A percentile compares a stretch with the other conserved stretches of the same genome.
Evolutionary conservation across 2,113 vertebrate genomes (phyloP).

Genomic region (Brachirus orientalis): DNA sequence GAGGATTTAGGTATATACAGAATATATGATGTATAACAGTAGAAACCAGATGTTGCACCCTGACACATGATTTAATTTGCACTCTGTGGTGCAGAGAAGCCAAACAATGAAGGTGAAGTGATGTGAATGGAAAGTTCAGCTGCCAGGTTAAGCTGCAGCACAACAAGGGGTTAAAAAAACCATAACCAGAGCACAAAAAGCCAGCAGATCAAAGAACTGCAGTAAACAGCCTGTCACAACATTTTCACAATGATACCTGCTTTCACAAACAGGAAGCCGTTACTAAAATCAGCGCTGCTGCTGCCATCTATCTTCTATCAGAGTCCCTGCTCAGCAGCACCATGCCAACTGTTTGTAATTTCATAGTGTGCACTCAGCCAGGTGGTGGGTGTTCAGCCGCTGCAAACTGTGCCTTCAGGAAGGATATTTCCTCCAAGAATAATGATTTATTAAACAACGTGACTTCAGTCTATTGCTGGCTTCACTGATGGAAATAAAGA

Average conservation of each 20-base stretch:
- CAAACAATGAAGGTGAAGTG: slow-evolving; percentile 39
- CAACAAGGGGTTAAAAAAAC: slow-evolving; percentile 34
- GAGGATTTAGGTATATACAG: slow-evolving; percentile 1
- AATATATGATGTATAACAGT: slow-evolving; percentile 4
- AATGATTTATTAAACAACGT: slow-evolving; percentile 37
- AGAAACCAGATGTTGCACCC: slow-evolving; percentile 22
- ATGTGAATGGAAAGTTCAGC: slow-evolving; percentile 48
- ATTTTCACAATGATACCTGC: slow-evolving; percentile 42
- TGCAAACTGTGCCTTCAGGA: slow-evolving; percentile 19
- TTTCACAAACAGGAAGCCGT: slow-evolving; percentile 34
- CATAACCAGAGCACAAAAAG: too few relatives aligned
- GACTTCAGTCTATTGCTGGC: slow-evolving; percentile 21
- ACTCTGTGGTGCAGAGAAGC: slow-evolving; percentile 9
- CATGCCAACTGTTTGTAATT: slow-evolving; percentile 33
- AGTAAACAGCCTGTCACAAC: slow-evolving; percentile 64
- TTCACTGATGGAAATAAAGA: slow-evolving; percentile 27
- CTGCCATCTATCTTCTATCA: background rate
- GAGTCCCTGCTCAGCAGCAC: background rate
- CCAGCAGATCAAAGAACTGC: slow-evolving; percentile 25
- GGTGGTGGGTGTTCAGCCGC: slow-evolving; percentile 32
- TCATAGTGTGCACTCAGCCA: slow-evolving; percentile 24
- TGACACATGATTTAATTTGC: background rate
- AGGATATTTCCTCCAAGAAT: slow-evolving; percentile 10
- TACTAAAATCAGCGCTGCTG: slow-evolving; percentile 16
- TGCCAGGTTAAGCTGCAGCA: slow-evolving; percentile 29